Evolutionary conservation across 2,113 vertebrate species (phyloP).

Genomic region (Pristiophorus japonicus): DNA sequence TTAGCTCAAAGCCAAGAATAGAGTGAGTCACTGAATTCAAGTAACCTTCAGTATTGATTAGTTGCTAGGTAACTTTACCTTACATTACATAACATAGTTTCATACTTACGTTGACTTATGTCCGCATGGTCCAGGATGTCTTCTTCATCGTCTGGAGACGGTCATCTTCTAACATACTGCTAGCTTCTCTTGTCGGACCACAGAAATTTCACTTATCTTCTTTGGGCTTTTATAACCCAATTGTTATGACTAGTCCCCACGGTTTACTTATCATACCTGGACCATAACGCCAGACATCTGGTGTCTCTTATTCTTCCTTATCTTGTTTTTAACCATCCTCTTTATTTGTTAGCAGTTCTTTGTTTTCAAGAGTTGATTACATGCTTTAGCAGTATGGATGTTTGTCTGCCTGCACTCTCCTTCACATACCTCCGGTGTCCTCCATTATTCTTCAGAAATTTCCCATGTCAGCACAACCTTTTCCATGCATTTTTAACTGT

Average conservation of each 20-base stretch:
- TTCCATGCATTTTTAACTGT: neutral
- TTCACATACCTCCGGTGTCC: neutral
- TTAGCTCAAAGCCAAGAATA: neutral
- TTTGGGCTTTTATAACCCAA: neutral
- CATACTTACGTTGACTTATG: neutral
- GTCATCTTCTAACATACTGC: too few species aligned
- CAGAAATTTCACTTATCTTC: neutral
- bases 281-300: neutral
- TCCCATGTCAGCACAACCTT: neutral
- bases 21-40: neutral
- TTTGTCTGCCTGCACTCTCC: neutral
- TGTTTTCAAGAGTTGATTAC: neutral
- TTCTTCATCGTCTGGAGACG: neutral
- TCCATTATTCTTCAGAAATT: conserved; percentile 7
- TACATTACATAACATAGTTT: neutral
- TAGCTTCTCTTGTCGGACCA: neutral
- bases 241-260: neutral
- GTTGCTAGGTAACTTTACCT: neutral
- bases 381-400: neutral
- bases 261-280: neutral
- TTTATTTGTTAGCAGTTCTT: neutral
- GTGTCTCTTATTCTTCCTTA: neutral
- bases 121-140: neutral
- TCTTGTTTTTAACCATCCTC: neutral
- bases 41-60: neutral